Evolutionary conservation across 2,888 invertebrate species (phyloP), one percentile per base, ranked within the genome.

Genomic region (Nipponacmea schrenckii): DNA sequence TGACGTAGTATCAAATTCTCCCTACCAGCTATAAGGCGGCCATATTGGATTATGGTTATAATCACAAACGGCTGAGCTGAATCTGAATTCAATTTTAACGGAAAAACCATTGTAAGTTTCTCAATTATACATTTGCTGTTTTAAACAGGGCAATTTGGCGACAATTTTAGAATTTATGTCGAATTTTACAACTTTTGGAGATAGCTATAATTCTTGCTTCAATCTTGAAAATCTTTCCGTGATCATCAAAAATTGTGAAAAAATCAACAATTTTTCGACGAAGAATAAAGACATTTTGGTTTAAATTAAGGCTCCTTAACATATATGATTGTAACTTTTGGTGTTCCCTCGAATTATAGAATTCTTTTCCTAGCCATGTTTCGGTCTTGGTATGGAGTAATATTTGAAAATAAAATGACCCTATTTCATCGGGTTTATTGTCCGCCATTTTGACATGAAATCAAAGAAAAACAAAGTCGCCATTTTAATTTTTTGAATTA

Each of bases 11-110:
- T 56, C 56, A 77, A 79, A 81, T 80, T 84, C 83, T 83, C 83
- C 81, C 79, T 79, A 84, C 77, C 69, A 76, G 71, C 70, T 74
- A 76, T 74, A 76, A 77, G 79, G 80, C 79, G 79, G 83, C 83
- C 83, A 83, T 83, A 80, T 83, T 83, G 78, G 70, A 74, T 77
- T 67, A 24, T 56, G 39, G 56, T 56, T 56, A 20, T 56, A 56
- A 24, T 24, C 56, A 24, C 56, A 56, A 56, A 24, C 56, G 56
- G 56, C 14, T 56, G 56, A 24, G 56, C 56, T 56, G 20, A 24
- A 20, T 10, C 20, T 56, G 24, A 24, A 2, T 24, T 56, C 56
- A 56, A 56, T 56, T 56, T 56, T 56, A 24, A 56, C 56, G 56
- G 24, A 56, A 24, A 24, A 56, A 56, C 20, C 24, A 56, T 12